These are phyloP conservation scores for Myiopsitta monachus DNA, from an alignment of 2,113 vertebrate genomes.

Conservation along the genomic window DNA sequence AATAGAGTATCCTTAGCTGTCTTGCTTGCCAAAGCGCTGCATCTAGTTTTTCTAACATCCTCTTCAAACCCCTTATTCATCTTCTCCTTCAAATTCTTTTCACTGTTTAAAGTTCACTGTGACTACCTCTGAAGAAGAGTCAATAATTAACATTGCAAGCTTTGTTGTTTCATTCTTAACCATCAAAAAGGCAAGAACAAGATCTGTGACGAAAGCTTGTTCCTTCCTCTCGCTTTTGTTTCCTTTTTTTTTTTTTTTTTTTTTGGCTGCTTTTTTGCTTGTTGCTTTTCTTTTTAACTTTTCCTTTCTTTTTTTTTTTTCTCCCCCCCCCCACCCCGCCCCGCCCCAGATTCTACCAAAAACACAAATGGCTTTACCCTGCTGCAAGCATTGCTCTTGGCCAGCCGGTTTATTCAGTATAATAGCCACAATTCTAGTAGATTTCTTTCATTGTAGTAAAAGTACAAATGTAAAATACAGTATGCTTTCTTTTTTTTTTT, in stretches of 20 bases:
- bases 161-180: neutral
- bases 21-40: slow-evolving; percentile 25
- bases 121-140: neutral
- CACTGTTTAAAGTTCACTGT: neutral
- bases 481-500: neutral
- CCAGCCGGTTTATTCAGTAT: neutral
- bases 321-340: too few relatives aligned
- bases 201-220: neutral
- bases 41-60: neutral
- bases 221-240: neutral
- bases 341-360: neutral
- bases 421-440: neutral
- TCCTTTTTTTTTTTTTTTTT: neutral
- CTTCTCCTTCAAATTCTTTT: neutral
- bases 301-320: neutral
- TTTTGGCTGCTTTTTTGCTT: neutral
- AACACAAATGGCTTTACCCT: neutral
- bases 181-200: neutral
- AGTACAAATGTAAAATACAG: slow-evolving; percentile 32
- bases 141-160: neutral
- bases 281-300: neutral
- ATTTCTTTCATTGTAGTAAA: neutral
- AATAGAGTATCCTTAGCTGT: slow-evolving; percentile 17
- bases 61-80: neutral
- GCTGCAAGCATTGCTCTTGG: neutral